phyloP scores from a whole-genome alignment of 2,113 vertebrate species.

The Engraulis encrasicolus region DNA sequence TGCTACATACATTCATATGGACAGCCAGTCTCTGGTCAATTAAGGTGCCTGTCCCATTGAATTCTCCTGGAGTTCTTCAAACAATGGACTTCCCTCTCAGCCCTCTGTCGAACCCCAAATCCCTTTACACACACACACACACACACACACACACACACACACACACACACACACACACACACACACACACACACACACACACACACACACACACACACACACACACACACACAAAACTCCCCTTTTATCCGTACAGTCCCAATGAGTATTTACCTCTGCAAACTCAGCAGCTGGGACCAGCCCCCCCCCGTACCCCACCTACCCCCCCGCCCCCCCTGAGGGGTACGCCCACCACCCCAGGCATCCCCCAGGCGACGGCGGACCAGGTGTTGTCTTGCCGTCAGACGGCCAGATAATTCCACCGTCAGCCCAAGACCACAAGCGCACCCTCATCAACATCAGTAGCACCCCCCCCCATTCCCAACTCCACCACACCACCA shows the following conservation, averaged over 20 bases:
- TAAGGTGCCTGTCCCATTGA: constrained; percentile 44
- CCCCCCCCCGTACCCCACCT: constrained; percentile 68
- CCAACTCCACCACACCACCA: no score
- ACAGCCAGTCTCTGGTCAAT: constrained; percentile 60
- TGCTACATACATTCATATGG: constrained; percentile 51
- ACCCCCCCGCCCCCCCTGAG: constrained; percentile 32
- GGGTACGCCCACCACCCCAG: constrained; percentile 70
- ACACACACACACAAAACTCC: no score
- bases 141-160: constrained; percentile 23
- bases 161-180: constrained; percentile 55
- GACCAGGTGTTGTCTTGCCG: constrained; percentile 84
- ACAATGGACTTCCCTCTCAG: constrained; percentile 67
- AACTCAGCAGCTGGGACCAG: constrained; percentile 85
- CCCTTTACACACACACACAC: constrained; percentile 45
- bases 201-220: constrained; percentile 31
- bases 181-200: constrained; percentile 33
- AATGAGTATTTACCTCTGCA: constrained; percentile 72
- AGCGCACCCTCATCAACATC: constrained; percentile 65
- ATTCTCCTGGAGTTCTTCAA: constrained; percentile 72
- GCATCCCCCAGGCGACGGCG: constrained; percentile 72
- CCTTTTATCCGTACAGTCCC: constrained; percentile 59
- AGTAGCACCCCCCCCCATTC: constrained; percentile 27
- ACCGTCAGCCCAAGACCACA: constrained; percentile 69
- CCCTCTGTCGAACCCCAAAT: neutral
- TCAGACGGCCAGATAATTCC: constrained; percentile 82